Evolutionary conservation across 2,797 vertebrate genomes (phyloP), one percentile per base, ranked within the genome.

Genomic region (Limnodromus scolopaceus): DNA sequence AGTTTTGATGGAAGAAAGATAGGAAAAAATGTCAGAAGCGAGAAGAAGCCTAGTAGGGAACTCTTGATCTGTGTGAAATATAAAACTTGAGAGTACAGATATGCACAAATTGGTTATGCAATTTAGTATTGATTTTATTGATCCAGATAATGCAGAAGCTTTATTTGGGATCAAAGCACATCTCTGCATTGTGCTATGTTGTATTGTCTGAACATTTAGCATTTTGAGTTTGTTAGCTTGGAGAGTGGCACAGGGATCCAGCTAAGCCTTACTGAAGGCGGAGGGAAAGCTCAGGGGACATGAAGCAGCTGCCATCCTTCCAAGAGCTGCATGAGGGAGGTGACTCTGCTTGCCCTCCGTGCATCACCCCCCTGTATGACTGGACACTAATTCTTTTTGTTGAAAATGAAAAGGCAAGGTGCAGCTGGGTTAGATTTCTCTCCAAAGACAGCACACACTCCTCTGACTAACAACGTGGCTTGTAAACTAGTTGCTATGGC

Each of bases 61-160:
- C 63, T 66, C 10, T 63, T 79, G 32, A 64, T 45, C 70, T 77
- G 9, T 2, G 4, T 66, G 64, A 79, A 93, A 46, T 19, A 34
- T 17, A 57, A 77, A 83, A 49, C 45, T 49, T 30, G 24, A 39
- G 16, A 51, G 19, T 11, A 54, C 36, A 58, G 36, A 55, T 32
- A 41, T 32, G 27, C 43, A 63, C 19, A 41, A 77, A 74, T 60
- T 30, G 23, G 17, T 87, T 89, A 32, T 10, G 49, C 25, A 49
- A 36, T 92, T 84, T 80, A 19, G 23, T 51, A 87, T 58, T 22
- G 78, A 75, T 69, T 89, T 89, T 68, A 68, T 69, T 61, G 75
- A 86, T 54, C 61, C 24, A 63, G 38, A 13, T 39, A 85, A 75
- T 14, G 12, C 41, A 87, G 84, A 68, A 49, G 22, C 55, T 85